These are phyloP conservation scores for Erebia ligea DNA, from an alignment of 2,888 invertebrate species.

Conservation along the genomic window DNA sequence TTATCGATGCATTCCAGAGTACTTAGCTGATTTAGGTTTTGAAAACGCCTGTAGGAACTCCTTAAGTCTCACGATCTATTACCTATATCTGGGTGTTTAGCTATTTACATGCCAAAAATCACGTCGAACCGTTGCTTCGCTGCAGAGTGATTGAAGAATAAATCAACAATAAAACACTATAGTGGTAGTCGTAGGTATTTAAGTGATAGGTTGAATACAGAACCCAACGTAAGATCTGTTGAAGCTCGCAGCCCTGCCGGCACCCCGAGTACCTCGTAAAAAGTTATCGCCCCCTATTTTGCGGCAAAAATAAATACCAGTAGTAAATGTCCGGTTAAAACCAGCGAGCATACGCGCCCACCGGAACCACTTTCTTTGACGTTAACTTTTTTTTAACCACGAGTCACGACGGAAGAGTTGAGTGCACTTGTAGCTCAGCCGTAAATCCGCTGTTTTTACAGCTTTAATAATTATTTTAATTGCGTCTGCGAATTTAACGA, in stretches of 20 bases:
- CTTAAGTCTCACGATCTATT: no score
- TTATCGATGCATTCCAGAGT: no score
- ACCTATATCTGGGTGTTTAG: no score
- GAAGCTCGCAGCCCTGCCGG: conserved; percentile 45
- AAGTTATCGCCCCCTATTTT: conserved; percentile 56
- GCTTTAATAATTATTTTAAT: conserved; percentile 37
- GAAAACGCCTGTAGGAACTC: no score
- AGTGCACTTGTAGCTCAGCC: conserved; percentile 39
- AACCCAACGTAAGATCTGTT: conserved; percentile 2
- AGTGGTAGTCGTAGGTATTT: no score
- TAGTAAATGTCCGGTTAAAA: conserved; percentile 59
- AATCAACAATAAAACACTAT: no score
- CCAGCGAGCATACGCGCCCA: conserved; percentile 40
- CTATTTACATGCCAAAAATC: no score
- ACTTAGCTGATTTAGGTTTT: no score
- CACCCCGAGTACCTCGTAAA: conserved; percentile 50
- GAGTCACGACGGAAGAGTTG: conserved; percentile 39
- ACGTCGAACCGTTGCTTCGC: no score
- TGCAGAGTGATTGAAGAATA: no score
- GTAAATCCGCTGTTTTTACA: conserved; percentile 38
- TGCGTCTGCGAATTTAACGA: conserved; percentile 32
- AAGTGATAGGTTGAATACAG: no score
- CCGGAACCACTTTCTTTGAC: conserved; percentile 47
- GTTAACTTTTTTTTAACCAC: conserved; percentile 41
- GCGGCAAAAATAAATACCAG: conserved; percentile 65